Conservation (phyloP, 2,113 vertebrate genomes). For the Urocynchramus pylzowi region DNA sequence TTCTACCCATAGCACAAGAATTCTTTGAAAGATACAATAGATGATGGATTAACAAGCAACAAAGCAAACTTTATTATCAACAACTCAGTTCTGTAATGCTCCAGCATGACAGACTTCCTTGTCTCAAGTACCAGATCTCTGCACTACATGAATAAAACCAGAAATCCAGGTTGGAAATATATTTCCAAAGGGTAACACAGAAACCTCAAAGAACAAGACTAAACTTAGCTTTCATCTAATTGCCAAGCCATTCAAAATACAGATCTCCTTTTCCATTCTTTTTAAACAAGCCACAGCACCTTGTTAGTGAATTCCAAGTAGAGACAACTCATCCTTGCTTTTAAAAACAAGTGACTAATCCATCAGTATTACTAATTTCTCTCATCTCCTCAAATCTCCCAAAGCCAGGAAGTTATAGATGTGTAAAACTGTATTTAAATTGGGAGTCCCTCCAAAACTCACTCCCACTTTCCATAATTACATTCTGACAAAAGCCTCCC, state of each 20-base stretch:
- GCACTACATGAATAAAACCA: background rate
- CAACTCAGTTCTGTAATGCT: background rate
- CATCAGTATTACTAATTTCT: background rate
- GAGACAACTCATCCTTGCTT: background rate
- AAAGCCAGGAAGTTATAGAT: background rate
- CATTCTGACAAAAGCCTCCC: background rate
- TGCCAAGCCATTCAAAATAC: background rate
- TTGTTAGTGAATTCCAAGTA: background rate
- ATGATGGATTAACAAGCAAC: background rate
- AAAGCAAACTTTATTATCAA: background rate
- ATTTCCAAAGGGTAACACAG: background rate
- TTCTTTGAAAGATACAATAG: background rate
- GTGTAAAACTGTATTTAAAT: background rate
- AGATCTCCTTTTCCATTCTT: background rate
- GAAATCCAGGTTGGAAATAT: background rate
- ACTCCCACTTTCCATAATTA: background rate
- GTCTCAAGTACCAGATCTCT: background rate
- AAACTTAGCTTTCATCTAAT: background rate
- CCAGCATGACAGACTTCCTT: background rate
- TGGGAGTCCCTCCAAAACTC: background rate
- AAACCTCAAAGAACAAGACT: background rate
- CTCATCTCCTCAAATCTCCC: background rate
- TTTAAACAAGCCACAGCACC: background rate
- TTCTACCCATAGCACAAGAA: background rate
- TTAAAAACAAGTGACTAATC: background rate